Evolutionary conservation across 2,888 invertebrate genomes (phyloP).

Genomic region (Dolichopus griseipennis): DNA sequence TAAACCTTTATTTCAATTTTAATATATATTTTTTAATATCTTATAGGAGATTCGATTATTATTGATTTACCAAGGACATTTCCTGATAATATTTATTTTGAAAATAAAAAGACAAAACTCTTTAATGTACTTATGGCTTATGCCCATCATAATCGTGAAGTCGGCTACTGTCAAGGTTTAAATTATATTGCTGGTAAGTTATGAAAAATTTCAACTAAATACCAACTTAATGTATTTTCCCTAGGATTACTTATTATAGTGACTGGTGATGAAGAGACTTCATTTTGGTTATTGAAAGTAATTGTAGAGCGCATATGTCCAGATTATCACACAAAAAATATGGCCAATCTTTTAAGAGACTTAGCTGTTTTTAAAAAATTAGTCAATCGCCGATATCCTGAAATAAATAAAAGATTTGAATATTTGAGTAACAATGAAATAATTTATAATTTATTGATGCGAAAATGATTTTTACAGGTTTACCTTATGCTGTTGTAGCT

Average conservation of each 20-base stretch:
- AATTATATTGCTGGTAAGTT: slow-evolving; percentile 75
- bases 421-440: slow-evolving; percentile 51
- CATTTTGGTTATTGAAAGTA: slow-evolving; percentile 89
- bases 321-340: slow-evolving; percentile 80
- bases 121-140: slow-evolving; percentile 81
- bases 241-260: slow-evolving; percentile 69
- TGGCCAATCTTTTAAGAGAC: slow-evolving; percentile 82
- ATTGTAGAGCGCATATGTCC: slow-evolving; percentile 79
- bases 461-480: slow-evolving; percentile 42
- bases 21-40: too few species aligned
- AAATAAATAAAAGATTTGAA: slow-evolving; percentile 70
- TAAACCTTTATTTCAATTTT: too few species aligned
- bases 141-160: slow-evolving; percentile 75
- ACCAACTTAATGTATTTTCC: background rate
- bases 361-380: slow-evolving; percentile 83
- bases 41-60: slow-evolving; percentile 73
- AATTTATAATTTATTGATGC: background rate
- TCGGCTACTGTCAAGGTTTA: slow-evolving; percentile 92
- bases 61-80: slow-evolving; percentile 89
- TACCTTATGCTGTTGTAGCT: slow-evolving; percentile 84
- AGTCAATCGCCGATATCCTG: slow-evolving; percentile 71
- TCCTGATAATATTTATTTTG: slow-evolving; percentile 90
- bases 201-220: background rate
- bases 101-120: slow-evolving; percentile 60
- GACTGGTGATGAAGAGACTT: slow-evolving; percentile 80